Conservation (phyloP, 2,113 vertebrate species). For the Thermophis baileyi region DNA sequence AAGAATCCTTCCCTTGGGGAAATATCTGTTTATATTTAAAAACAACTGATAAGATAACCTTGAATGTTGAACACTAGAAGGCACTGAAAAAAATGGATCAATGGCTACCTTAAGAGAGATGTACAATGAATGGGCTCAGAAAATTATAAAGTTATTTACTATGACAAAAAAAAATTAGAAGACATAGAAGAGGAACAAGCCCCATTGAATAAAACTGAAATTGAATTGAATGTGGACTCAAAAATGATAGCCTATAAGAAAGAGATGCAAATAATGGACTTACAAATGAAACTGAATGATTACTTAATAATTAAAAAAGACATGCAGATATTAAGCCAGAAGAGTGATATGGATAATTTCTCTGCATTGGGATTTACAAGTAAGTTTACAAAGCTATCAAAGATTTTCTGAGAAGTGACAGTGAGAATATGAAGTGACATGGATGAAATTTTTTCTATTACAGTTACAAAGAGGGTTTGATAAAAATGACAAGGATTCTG, state of each 20-base stretch:
- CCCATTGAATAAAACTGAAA: neutral
- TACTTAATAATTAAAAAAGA: too few species aligned
- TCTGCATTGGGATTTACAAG: neutral
- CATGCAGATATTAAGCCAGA: neutral
- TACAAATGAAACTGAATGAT: too few species aligned
- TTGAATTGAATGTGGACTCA: neutral
- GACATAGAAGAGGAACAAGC: neutral
- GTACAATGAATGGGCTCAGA: neutral
- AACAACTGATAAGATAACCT: neutral
- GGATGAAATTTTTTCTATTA: too few species aligned
- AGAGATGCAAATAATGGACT: neutral
- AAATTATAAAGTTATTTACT: neutral
- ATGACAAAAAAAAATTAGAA: neutral
- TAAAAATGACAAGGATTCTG: too few species aligned
- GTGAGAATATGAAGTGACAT: too few species aligned
- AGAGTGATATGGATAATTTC: neutral
- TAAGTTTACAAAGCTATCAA: neutral
- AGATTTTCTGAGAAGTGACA: too few species aligned
- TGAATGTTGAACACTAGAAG: neutral
- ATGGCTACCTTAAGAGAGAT: neutral
- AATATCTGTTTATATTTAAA: neutral
- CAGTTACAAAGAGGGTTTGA: too few species aligned
- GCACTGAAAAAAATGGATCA: neutral
- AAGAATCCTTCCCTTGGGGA: neutral
- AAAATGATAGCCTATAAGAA: neutral